Conservation (phyloP, 2,888 invertebrate species). For the Drosophila parthenogenetica region DNA sequence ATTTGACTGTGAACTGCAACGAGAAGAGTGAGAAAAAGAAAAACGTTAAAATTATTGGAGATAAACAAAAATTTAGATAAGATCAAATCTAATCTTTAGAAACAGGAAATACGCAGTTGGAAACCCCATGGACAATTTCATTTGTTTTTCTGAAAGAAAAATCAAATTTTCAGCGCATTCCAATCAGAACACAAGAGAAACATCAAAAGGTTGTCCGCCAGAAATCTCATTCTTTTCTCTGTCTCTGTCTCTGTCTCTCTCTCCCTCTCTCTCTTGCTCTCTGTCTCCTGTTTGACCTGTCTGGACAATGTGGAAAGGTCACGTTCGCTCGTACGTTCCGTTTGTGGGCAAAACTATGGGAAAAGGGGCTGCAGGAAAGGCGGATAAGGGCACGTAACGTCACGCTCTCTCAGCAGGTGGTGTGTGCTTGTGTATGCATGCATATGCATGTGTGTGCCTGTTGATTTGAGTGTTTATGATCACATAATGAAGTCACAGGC, state of each 20-base stretch:
- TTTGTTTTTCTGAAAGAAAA: not conserved
- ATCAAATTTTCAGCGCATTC: slow-evolving; percentile 15
- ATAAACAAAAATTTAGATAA: slow-evolving; percentile 5
- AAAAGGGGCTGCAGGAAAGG: slow-evolving; percentile 17
- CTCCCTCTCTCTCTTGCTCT: not conserved
- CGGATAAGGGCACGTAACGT: slow-evolving; percentile 39
- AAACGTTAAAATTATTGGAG: not conserved
- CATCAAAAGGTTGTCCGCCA: slow-evolving; percentile 29
- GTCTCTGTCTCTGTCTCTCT: not conserved
- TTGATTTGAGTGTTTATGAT: slow-evolving; percentile 3
- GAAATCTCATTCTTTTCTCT: not conserved
- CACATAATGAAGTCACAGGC: slow-evolving; percentile 27
- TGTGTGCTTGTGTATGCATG: not conserved
- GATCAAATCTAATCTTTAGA: slow-evolving; percentile 1
- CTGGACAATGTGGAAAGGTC: slow-evolving; percentile 29
- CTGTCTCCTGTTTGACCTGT: slow-evolving; percentile 14
- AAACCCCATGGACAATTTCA: slow-evolving; percentile 4
- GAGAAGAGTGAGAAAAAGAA: too few species aligned
- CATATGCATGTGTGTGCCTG: slow-evolving; percentile 10
- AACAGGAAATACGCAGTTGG: slow-evolving; percentile 8
- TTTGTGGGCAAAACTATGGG: slow-evolving; percentile 8
- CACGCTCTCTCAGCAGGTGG: slow-evolving; percentile 41
- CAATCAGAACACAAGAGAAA: slow-evolving; percentile 19
- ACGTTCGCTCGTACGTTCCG: slow-evolving; percentile 29
- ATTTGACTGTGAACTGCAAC: slow-evolving; percentile 92